Percentiles rank a stretch among this genome's conserved stretches.
Evolutionary conservation across 1,140 invertebrate genomes (phyloP).

Genomic region (Brachionus plicatilis): DNA sequence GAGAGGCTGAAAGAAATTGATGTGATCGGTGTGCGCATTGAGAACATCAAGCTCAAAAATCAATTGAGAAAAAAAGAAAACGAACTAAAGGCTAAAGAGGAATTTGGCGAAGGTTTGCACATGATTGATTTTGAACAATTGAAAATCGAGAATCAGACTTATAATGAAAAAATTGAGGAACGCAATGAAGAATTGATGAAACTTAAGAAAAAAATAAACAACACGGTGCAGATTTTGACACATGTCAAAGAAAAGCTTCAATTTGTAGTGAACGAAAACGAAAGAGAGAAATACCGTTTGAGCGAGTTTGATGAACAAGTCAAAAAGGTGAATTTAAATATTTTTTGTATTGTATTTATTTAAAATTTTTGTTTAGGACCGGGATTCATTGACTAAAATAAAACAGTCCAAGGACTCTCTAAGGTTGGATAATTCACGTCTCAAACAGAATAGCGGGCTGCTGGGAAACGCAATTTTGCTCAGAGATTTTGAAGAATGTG

Average conservation of each 20-base stretch:
- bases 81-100: slow-evolving; percentile 55
- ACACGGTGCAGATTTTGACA: slow-evolving; percentile 55
- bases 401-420: slow-evolving; percentile 54
- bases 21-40: slow-evolving; percentile 51
- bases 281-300: slow-evolving; percentile 47
- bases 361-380: slow-evolving; percentile 47
- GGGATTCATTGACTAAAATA: slow-evolving; percentile 52
- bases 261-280: slow-evolving; percentile 53
- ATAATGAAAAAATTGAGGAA: slow-evolving; percentile 58
- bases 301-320: slow-evolving; percentile 49
- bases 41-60: slow-evolving; percentile 56
- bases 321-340: slow-evolving; percentile 46
- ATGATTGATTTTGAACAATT: slow-evolving; percentile 58
- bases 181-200: slow-evolving; percentile 57
- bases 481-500: slow-evolving; percentile 53
- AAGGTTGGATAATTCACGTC: slow-evolving; percentile 52
- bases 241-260: slow-evolving; percentile 57
- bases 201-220: slow-evolving; percentile 55
- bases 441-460: slow-evolving; percentile 54
- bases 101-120: slow-evolving; percentile 54
- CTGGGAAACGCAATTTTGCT: slow-evolving; percentile 52
- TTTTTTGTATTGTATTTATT: background rate
- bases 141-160: slow-evolving; percentile 58
- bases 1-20: slow-evolving; percentile 48
- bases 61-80: slow-evolving; percentile 54